Evolutionary conservation across 2,888 invertebrate species (phyloP), one percentile per base, ranked within the genome.

Genomic region (Lobophora halterata): DNA sequence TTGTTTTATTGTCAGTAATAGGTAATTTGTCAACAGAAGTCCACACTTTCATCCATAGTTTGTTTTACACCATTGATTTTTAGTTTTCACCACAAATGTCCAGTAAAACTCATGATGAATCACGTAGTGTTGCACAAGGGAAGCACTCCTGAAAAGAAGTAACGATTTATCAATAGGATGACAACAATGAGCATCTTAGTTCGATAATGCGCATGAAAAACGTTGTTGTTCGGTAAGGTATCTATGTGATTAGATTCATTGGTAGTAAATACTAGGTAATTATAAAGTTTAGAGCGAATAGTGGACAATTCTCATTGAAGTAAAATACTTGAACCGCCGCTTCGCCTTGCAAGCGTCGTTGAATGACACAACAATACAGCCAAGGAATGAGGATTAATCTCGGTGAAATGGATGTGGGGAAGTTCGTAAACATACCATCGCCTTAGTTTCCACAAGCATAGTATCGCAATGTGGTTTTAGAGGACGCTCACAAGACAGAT

Each of bases 1-100:
- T 69, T 80, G 71, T 75, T 65, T 65, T 67, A 64, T 61, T 73
- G 65, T 76, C 69, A 81, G 77, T 79, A 43, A 69, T 77, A 80
- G 72, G 66, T 73, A 80, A 71, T 77, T 66, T 81, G 74, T 86
- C 80, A 86, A 77, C 76, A 75, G 70, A 75, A 74, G 79, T 85
- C 82, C 85, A 82, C 86, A 83, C 80, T 85, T 75, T 86, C 79
- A 86, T 86, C 86, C 86, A 86, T 87, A 86, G 73, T 85, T 86
- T 79, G 74, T 64, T 66, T 57, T 61, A 70, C 72, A 79, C 76
- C 69, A 54, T 69, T 58, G 65, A 65, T 62, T 70, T 72, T 62
- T 68, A 56, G 44, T 62, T 65, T 69, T 68, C 72, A 75, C 58
- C 78, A 79, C 75, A 76, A 69, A 63, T 71, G 58, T 64, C 65